Conservation (phyloP, 1,140 invertebrate species). For the Brachionus asplanchnoidis region DNA sequence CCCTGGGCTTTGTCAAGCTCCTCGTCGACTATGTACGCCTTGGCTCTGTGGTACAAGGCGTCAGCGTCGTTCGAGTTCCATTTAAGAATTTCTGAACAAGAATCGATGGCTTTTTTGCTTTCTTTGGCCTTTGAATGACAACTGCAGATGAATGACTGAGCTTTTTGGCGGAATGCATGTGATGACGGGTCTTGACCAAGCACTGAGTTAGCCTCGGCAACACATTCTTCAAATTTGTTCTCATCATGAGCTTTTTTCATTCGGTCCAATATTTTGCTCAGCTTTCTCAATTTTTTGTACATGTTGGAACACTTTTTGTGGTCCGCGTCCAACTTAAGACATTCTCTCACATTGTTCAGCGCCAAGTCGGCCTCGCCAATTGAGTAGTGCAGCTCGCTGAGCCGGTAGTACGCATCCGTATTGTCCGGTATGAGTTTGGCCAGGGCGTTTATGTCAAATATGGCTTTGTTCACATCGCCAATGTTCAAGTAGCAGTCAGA, state of each 20-base stretch:
- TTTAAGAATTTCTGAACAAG: conserved; percentile 75
- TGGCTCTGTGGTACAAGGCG: conserved; percentile 80
- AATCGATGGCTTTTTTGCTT: conserved; percentile 63
- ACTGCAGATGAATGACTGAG: conserved; percentile 60
- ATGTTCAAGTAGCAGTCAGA: conserved; percentile 74
- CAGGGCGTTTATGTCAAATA: conserved; percentile 79
- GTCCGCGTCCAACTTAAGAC: conserved; percentile 93
- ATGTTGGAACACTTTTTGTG: conserved; percentile 91
- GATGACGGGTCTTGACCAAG: conserved; percentile 68
- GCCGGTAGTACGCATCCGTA: conserved; percentile 76
- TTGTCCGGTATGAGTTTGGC: conserved; percentile 86
- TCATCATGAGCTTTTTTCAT: conserved; percentile 67
- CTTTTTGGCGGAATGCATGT: conserved; percentile 68
- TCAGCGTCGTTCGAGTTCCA: conserved; percentile 66
- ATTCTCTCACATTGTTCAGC: conserved; percentile 87
- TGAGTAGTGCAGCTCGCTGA: conserved; percentile 77
- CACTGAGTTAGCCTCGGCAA: conserved; percentile 66
- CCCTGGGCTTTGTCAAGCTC: conserved; percentile 87
- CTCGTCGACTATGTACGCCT: conserved; percentile 81
- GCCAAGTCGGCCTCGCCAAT: conserved; percentile 85
- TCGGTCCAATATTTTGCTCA: conserved; percentile 77
- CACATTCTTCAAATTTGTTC: conserved; percentile 70
- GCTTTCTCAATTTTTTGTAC: conserved; percentile 93
- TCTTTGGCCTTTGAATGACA: conserved; percentile 59
- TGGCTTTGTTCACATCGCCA: conserved; percentile 77